A percentile compares a stretch with the other conserved stretches of the same genome.
Evolutionary conservation across 2,888 invertebrate species (phyloP).

Genomic region (Macrostomum cliftonense): DNA sequence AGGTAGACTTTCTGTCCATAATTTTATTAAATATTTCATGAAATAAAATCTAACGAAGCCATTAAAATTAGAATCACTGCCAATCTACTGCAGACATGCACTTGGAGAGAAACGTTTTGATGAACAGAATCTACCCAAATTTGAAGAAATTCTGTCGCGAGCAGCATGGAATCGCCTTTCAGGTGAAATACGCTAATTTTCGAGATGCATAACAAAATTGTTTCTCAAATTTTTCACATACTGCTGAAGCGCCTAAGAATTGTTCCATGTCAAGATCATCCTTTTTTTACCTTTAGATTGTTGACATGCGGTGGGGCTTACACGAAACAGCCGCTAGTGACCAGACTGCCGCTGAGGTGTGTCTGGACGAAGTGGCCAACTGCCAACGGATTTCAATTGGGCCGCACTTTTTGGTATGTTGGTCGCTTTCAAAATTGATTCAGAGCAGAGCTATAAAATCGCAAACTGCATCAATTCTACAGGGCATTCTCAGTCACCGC

Average conservation of each 20-base stretch:
- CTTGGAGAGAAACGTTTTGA: constrained; percentile 68
- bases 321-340: constrained; percentile 19
- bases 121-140: constrained; percentile 84
- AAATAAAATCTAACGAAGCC: no score
- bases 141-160: constrained; percentile 83
- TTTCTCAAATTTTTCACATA: no score
- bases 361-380: constrained; percentile 20
- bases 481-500: constrained; percentile 24
- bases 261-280: no score
- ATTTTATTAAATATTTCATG: no score
- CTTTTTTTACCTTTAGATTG: constrained; percentile 12
- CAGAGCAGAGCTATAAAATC: neutral
- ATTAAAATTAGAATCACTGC: no score
- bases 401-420: constrained; percentile 13
- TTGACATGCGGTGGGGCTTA: constrained; percentile 27
- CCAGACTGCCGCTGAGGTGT: constrained; percentile 20
- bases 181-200: no score
- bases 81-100: constrained; percentile 1
- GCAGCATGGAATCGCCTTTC: constrained; percentile 83
- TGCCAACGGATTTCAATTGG: constrained; percentile 22
- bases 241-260: no score
- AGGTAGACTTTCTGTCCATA: no score
- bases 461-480: neutral
- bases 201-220: no score
- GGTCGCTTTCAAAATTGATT: neutral